These are phyloP conservation scores for Agrilus cyanescens DNA, from an alignment of 2,888 invertebrate genomes.

Conservation along the genomic window DNA sequence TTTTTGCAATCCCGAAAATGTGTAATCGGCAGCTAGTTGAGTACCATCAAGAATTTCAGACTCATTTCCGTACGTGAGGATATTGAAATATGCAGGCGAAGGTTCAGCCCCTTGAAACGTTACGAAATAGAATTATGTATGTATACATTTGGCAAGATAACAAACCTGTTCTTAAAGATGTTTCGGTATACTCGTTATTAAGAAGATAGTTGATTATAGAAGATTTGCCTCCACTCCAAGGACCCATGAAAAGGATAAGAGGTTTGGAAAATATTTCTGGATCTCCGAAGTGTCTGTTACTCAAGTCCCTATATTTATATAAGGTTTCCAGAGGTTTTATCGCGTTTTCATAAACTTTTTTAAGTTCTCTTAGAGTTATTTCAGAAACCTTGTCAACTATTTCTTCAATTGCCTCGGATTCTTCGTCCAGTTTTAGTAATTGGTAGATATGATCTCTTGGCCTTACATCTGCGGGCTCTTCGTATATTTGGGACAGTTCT, in stretches of 20 bases:
- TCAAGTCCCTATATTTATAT: slow-evolving; percentile 85
- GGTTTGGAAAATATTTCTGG: slow-evolving; percentile 93
- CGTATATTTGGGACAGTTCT: slow-evolving; percentile 50
- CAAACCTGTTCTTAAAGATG: slow-evolving; percentile 76
- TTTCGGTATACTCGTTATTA: slow-evolving; percentile 72
- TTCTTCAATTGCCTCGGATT: slow-evolving; percentile 57
- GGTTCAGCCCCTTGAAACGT: slow-evolving; percentile 73
- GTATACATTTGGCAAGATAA: neutral
- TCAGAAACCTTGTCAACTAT: slow-evolving; percentile 64
- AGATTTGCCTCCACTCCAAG: slow-evolving; percentile 94
- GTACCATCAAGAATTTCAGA: slow-evolving; percentile 82
- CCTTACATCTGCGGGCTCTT: slow-evolving; percentile 66
- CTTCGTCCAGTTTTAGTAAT: slow-evolving; percentile 67
- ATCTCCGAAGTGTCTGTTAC: slow-evolving; percentile 85
- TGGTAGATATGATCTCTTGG: slow-evolving; percentile 70
- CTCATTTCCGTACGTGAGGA: slow-evolving; percentile 78
- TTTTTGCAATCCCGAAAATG: slow-evolving; percentile 86
- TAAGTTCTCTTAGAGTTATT: slow-evolving; percentile 70
- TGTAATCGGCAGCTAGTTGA: slow-evolving; percentile 89
- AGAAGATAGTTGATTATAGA: slow-evolving; percentile 87
- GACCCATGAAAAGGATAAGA: slow-evolving; percentile 85
- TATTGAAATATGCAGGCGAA: slow-evolving; percentile 85
- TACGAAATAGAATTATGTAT: neutral
- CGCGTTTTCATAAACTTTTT: slow-evolving; percentile 72
- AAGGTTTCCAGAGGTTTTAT: slow-evolving; percentile 83